Percentiles rank a stretch among this genome's conserved stretches.
phyloP scores from a whole-genome alignment of 2,797 vertebrate genomes.

The Streptopelia turtur region DNA sequence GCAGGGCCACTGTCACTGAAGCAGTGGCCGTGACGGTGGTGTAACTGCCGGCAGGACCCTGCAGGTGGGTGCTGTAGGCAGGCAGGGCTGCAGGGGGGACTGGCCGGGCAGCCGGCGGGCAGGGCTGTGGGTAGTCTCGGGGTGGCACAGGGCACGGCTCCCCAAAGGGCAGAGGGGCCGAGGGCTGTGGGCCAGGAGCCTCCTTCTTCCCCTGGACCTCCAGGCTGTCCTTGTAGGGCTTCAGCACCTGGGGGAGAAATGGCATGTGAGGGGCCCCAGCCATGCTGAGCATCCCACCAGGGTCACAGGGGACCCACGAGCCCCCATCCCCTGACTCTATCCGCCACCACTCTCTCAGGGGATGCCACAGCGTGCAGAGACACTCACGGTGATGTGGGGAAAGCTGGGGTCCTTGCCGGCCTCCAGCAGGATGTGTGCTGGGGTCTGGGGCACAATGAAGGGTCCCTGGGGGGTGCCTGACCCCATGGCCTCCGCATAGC shows the following conservation, averaged over 20 bases:
- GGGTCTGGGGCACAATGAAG: constrained; percentile 80
- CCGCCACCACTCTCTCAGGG: not conserved
- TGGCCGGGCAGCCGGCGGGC: constrained; percentile 43
- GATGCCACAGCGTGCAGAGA: not conserved
- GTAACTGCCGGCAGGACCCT: constrained; percentile 79
- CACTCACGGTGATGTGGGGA: constrained; percentile 80
- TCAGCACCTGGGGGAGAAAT: constrained; percentile 84
- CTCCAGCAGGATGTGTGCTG: constrained; percentile 81
- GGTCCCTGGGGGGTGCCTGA: constrained; percentile 74
- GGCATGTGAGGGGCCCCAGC: not conserved
- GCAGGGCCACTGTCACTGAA: constrained; percentile 93
- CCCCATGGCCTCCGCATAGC: constrained; percentile 50
- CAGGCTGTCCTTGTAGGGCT: constrained; percentile 86
- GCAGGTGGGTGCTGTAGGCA: constrained; percentile 73
- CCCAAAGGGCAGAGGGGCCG: constrained; percentile 54
- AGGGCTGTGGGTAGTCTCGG: constrained; percentile 75
- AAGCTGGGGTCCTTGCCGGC: constrained; percentile 88
- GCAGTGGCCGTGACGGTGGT: constrained; percentile 92
- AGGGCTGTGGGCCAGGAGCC: constrained; percentile 46
- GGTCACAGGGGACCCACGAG: not conserved
- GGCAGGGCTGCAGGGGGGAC: constrained; percentile 80
- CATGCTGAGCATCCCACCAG: not conserved
- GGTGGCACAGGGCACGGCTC: constrained; percentile 69
- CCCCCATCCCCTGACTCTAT: not conserved
- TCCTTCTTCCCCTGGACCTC: constrained; percentile 76